Percentiles rank a stretch among this genome's conserved stretches.
Evolutionary conservation across 1,140 invertebrate species (phyloP).

Genomic region (Camponotus pennsylvanicus): DNA sequence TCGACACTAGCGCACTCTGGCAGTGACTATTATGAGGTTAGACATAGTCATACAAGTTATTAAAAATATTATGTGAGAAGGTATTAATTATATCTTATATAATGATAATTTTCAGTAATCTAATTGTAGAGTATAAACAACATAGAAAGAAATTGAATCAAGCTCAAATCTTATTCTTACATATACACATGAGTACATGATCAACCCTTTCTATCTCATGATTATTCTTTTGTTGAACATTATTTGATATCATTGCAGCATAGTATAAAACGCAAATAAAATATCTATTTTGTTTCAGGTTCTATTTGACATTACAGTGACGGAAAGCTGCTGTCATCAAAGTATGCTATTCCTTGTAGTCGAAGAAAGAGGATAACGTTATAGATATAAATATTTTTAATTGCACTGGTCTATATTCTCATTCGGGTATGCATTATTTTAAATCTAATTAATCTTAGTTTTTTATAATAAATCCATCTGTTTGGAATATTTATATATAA

Average conservation of each 20-base stretch:
- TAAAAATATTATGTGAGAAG: constrained; percentile 17
- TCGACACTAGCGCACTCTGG: constrained; percentile 39
- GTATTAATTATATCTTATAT: not conserved
- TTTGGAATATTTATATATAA: not conserved
- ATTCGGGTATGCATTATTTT: not conserved
- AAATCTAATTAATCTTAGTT: not conserved
- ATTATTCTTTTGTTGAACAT: not conserved
- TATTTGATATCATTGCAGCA: not conserved
- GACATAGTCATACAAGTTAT: not conserved
- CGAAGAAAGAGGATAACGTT: not conserved
- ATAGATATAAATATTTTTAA: not conserved
- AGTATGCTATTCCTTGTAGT: not conserved
- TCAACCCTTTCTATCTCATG: not conserved
- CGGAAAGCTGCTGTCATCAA: too few species aligned
- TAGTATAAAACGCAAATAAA: not conserved
- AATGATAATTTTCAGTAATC: not conserved
- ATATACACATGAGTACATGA: not conserved
- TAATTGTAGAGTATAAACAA: not conserved
- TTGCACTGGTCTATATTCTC: not conserved
- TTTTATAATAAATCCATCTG: not conserved
- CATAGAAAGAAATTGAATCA: not conserved
- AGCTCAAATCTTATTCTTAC: not conserved
- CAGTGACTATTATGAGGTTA: constrained; percentile 27
- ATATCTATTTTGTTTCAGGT: constrained; percentile 18
- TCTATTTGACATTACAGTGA: not conserved